These are phyloP conservation scores for Acarapis woodi DNA, from an alignment of 1,140 invertebrate genomes.

Conservation along the genomic window DNA sequence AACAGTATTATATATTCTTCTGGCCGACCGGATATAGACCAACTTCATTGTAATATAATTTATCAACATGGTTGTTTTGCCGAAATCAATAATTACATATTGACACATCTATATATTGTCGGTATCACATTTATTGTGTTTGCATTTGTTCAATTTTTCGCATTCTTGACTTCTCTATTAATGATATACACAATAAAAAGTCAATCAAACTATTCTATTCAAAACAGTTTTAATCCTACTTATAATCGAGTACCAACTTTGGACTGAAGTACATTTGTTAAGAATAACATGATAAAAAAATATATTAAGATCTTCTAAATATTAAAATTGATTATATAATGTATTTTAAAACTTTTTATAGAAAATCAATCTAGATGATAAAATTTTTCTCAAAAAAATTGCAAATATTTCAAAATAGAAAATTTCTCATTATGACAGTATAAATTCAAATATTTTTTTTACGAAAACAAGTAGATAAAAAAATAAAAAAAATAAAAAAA, in stretches of 20 bases:
- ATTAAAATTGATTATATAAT: no score
- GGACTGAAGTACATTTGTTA: no score
- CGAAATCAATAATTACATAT: slow-evolving; percentile 33
- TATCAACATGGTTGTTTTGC: slow-evolving; percentile 29
- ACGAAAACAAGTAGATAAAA: no score
- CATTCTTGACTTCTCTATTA: slow-evolving; percentile 39
- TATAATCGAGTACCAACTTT: slow-evolving; percentile 10
- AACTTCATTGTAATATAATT: not conserved
- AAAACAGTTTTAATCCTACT: slow-evolving; percentile 1
- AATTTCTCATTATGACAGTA: no score
- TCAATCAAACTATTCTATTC: slow-evolving; percentile 23
- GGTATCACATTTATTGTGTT: slow-evolving; percentile 35
- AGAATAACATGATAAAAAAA: no score
- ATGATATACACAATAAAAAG: slow-evolving; percentile 40
- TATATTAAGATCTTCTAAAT: no score
- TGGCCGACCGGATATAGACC: slow-evolving; percentile 1
- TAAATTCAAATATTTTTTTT: no score
- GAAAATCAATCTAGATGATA: no score
- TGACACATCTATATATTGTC: slow-evolving; percentile 32
- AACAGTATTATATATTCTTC: not conserved
- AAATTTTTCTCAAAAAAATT: no score
- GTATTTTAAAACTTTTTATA: no score
- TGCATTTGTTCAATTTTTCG: slow-evolving; percentile 39
- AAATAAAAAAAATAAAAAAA: no score
- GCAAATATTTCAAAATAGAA: no score